These are phyloP conservation scores for Aleiodes sp. DNA, from an alignment of 1,140 invertebrate genomes.

Conservation along the genomic window DNA sequence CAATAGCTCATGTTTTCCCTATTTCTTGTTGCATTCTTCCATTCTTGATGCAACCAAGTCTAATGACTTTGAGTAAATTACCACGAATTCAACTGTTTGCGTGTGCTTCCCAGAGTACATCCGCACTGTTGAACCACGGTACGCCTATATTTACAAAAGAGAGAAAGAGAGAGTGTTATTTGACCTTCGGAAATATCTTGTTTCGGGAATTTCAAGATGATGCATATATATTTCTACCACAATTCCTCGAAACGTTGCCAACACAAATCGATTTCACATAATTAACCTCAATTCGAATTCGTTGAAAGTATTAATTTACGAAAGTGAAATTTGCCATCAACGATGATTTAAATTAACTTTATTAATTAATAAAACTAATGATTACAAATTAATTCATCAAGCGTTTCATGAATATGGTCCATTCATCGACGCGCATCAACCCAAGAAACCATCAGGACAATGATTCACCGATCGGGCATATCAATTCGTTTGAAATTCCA, in stretches of 20 bases:
- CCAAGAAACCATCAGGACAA: constrained; percentile 6
- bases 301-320: neutral
- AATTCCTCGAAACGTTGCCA: neutral
- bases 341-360: neutral
- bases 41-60: neutral
- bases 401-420: neutral
- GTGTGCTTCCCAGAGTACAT: neutral
- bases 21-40: no score
- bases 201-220: neutral
- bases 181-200: neutral
- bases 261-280: neutral
- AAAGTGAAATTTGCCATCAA: neutral
- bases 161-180: neutral
- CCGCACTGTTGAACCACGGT: neutral
- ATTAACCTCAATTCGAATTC: constrained; percentile 1
- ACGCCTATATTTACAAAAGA: neutral
- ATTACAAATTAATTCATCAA: neutral
- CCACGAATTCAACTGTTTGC: neutral
- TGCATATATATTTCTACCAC: neutral
- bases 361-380: neutral
- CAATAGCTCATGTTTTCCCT: no score
- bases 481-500: constrained; percentile 27
- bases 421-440: neutral
- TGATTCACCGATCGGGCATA: constrained; percentile 25
- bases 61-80: no score